Conservation (phyloP, 2,113 vertebrate species). For the Leptobrachium ailaonicum region DNA sequence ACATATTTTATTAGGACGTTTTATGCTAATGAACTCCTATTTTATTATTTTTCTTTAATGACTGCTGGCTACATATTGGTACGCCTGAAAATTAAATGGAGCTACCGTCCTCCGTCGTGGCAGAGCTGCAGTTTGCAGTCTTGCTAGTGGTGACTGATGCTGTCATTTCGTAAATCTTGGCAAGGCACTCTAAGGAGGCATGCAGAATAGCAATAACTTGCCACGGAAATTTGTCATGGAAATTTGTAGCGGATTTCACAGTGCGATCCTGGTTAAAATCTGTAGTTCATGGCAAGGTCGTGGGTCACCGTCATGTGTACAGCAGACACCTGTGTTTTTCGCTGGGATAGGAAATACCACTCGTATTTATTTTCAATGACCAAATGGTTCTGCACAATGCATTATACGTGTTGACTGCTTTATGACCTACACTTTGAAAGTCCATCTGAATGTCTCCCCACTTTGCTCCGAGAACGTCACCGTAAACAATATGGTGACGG, state of each 20-base stretch:
- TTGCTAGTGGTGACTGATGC: background rate
- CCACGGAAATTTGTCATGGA: slow-evolving; percentile 28
- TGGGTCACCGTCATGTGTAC: slow-evolving; percentile 18
- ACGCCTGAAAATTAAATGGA: too few relatives aligned
- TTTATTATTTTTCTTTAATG: too few relatives aligned
- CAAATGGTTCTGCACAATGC: slow-evolving; percentile 10
- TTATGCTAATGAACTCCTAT: too few relatives aligned
- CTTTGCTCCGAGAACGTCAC: too few relatives aligned
- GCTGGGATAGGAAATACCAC: slow-evolving; percentile 41
- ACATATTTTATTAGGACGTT: too few relatives aligned
- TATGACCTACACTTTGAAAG: background rate
- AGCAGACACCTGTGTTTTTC: slow-evolving; percentile 37
- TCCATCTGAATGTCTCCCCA: background rate
- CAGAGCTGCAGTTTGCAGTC: background rate
- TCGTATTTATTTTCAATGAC: slow-evolving; percentile 30
- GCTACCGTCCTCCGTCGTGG: too few relatives aligned
- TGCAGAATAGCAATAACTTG: slow-evolving; percentile 41
- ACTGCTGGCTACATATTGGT: too few relatives aligned
- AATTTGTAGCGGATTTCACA: slow-evolving; percentile 39
- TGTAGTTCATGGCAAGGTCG: slow-evolving; percentile 32
- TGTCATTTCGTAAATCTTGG: slow-evolving; percentile 31
- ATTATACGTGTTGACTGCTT: slow-evolving; percentile 25
- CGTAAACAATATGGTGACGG: too few relatives aligned
- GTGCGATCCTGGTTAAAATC: slow-evolving; percentile 34
- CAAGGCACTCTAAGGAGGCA: slow-evolving; percentile 24